Base-by-base conservation (phyloP, 2,113 vertebrate genomes). In the Mesembrinibis cayennensis region DNA sequence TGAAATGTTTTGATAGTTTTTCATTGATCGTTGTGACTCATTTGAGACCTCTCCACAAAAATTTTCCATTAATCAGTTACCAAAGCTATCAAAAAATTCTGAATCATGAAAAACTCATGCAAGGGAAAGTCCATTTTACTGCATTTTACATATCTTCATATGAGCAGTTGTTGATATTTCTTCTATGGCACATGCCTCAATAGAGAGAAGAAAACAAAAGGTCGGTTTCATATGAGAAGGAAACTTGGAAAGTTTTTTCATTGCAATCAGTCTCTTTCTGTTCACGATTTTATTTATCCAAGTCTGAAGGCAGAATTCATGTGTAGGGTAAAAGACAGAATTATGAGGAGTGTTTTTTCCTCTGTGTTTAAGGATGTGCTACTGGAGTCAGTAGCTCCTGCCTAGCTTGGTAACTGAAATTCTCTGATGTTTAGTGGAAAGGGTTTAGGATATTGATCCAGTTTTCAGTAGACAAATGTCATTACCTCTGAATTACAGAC, bases 321-420 rank as follows among this genome's bases (percentile, higher is more conserved):
- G 3, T 45, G 16, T 23, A 29, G 6, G 3, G 9, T 63, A 56
- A 52, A 71, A 82, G 38, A 30, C 36, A 85, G n/a, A 94, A 34
- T n/a, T 70, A 42, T 4, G 7, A 21, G n/a, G 19, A 67, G 6
- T 0, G 0, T 15, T 87, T 71, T 82, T 55, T 32, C 22, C 34
- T 80, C 67, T 74, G 27, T 16, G 29, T 56, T 85, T 77, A 45
- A 38, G 17, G 40, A 34, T n/a, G 67, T 27, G 12, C 32, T 85
- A 5, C 12, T 67, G 14, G 32, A 84, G 9, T 34, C 38, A 55
- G 69, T 16, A 92, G 40, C n/a, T 93, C 34, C 42, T 53, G 49
- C 71, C 30, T 38, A 34, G 12, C 62, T 89, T n/a, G 40, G 50
- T 70, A 59, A 80, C 49, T 82, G 52, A 87, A 89, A 61, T 84